A percentile compares a stretch with the other conserved stretches of the same genome.
Evolutionary conservation across 2,888 invertebrate genomes (phyloP).

Genomic region (Furcula furcula): DNA sequence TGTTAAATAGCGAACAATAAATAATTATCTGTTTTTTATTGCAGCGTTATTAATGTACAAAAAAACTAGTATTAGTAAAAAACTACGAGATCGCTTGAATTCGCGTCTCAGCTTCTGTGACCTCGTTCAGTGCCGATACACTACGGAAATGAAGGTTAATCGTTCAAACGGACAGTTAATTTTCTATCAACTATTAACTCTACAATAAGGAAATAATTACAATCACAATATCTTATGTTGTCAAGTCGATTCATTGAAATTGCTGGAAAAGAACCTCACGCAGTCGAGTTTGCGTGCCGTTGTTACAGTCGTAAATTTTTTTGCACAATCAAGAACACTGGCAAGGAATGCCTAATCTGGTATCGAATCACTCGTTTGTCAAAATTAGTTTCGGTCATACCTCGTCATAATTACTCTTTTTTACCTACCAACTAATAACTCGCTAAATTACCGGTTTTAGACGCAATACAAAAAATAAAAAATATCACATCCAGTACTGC

Average conservation of each 20-base stretch:
- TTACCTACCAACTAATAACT: too few species aligned
- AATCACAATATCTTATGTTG: constrained; percentile 19
- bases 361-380: neutral
- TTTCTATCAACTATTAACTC: constrained; percentile 29
- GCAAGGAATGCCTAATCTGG: too few species aligned
- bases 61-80: neutral
- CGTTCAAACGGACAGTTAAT: constrained; percentile 23
- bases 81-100: neutral
- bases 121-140: constrained; percentile 31
- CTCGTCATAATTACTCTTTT: too few species aligned
- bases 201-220: constrained; percentile 37
- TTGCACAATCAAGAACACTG: neutral
- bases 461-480: too few species aligned
- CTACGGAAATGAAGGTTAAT: constrained; percentile 36
- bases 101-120: constrained; percentile 3
- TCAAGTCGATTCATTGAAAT: constrained; percentile 15
- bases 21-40: too few species aligned
- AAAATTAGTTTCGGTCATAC: neutral
- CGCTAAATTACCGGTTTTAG: too few species aligned
- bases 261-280: constrained; percentile 7
- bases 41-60: too few species aligned
- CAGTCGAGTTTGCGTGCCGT: constrained; percentile 17
- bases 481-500: too few species aligned
- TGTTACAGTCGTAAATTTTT: constrained; percentile 1
- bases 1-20: too few species aligned